Conservation (phyloP, 2,797 vertebrate genomes). For the Tokudaia muenninki region DNA sequence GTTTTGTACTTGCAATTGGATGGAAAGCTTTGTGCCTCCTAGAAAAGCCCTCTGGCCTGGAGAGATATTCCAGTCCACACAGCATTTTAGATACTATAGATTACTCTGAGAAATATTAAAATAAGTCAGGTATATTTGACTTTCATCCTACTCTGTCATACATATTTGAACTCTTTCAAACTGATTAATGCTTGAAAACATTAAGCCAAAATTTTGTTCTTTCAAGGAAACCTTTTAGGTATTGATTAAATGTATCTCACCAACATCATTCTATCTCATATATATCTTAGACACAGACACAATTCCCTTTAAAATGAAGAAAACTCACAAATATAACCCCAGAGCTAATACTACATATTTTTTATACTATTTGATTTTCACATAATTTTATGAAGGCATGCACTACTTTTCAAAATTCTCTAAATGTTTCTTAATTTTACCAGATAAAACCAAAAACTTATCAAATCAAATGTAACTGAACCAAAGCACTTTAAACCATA, state of each 20-base stretch:
- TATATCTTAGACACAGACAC: conserved; percentile 9
- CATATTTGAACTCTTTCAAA: conserved; percentile 29
- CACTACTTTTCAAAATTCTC: not conserved
- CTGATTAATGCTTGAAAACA: not conserved
- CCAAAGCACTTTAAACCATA: not conserved
- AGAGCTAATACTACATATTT: not conserved
- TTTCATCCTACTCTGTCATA: not conserved
- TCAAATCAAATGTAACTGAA: not conserved
- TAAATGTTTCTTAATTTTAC: conserved; percentile 31
- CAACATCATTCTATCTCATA: not conserved
- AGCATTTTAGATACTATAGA: not conserved
- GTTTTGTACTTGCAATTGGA: not conserved
- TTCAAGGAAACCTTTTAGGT: not conserved
- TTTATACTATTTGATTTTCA: conserved; percentile 2
- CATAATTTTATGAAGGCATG: not conserved
- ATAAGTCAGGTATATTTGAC: not conserved
- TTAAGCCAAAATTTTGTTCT: not conserved
- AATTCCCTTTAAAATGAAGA: not conserved
- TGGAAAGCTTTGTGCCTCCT: too few relatives aligned
- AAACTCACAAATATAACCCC: not conserved
- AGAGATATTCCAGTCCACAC: not conserved
- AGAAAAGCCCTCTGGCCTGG: not conserved
- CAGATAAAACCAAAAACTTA: not conserved
- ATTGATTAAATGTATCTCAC: not conserved
- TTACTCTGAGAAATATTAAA: not conserved